phyloP scores from a whole-genome alignment of 1,140 invertebrate genomes.

The Diabrotica virgifera region DNA sequence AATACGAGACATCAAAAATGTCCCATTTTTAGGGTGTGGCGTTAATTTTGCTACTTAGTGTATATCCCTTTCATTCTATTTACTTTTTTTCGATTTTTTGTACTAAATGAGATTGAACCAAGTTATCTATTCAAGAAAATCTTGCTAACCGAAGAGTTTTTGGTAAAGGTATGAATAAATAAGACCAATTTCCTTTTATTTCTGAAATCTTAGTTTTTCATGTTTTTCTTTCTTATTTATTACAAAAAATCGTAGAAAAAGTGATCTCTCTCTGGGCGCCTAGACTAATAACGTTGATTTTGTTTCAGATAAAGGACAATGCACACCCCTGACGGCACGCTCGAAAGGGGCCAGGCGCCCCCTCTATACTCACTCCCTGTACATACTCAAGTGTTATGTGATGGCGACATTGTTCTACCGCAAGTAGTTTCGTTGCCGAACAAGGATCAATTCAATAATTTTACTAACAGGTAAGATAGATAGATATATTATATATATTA shows the following conservation, averaged over 20 bases:
- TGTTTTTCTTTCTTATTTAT: too few species aligned
- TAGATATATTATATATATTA: too few species aligned
- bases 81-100: too few species aligned
- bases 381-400: conserved; percentile 34
- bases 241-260: background rate
- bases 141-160: too few species aligned
- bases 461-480: background rate
- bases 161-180: too few species aligned
- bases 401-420: conserved; percentile 23
- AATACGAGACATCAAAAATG: too few species aligned
- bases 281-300: background rate
- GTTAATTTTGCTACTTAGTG: too few species aligned
- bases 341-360: conserved; percentile 38
- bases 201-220: too few species aligned
- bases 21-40: too few species aligned
- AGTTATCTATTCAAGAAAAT: too few species aligned
- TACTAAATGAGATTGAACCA: too few species aligned
- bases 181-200: background rate
- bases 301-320: conserved; percentile 30
- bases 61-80: too few species aligned
- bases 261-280: background rate
- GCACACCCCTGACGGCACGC: conserved; percentile 45
- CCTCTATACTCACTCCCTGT: conserved; percentile 29
- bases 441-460: conserved; percentile 21
- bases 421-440: conserved; percentile 20